phyloP scores from a whole-genome alignment of 2,113 vertebrate genomes.

The Lathamus discolor region DNA sequence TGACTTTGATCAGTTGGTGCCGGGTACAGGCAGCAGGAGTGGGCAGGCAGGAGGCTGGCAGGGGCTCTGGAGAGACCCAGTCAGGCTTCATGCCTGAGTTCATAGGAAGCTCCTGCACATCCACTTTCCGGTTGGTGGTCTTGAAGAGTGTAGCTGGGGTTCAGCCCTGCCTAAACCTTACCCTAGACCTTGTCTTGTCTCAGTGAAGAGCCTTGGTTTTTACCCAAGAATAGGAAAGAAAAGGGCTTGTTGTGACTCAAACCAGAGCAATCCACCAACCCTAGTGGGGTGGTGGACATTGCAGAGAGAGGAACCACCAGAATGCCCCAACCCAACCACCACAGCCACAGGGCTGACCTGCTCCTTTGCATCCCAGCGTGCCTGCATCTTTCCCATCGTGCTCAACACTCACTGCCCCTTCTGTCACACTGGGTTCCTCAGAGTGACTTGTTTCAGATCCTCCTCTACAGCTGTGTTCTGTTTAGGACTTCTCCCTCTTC shows the following conservation, averaged over 20 bases:
- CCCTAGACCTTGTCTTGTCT: neutral
- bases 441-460: neutral
- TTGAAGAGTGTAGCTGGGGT: neutral
- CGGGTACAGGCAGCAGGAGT: neutral
- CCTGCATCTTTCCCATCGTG: neutral
- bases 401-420: neutral
- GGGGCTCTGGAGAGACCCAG: neutral
- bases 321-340: neutral
- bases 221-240: neutral
- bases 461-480: neutral
- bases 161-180: neutral
- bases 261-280: neutral
- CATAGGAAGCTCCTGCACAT: neutral
- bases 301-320: neutral
- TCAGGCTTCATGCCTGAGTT: neutral
- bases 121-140: neutral
- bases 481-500: neutral
- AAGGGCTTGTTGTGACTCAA: neutral
- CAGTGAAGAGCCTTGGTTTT: neutral
- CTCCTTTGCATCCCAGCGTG: neutral
- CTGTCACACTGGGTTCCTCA: neutral
- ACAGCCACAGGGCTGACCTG: neutral
- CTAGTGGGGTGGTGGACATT: accelerated
- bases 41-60: neutral
- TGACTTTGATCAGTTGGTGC: neutral